Percentiles rank a stretch among this genome's conserved stretches.
phyloP scores from a whole-genome alignment of 2,113 vertebrate species.

The Pedetes capensis region DNA sequence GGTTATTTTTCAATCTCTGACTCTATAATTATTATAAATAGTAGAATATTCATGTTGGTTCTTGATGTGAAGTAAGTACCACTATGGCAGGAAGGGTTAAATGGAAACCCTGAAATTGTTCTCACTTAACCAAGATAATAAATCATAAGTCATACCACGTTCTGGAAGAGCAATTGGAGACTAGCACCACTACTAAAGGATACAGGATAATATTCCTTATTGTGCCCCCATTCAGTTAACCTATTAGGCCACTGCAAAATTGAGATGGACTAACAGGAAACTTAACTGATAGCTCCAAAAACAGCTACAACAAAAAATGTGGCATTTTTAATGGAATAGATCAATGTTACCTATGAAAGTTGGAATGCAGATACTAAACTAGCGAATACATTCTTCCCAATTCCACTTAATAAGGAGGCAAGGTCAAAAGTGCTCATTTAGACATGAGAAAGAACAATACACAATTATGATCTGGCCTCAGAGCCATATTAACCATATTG shows the following conservation, averaged over 20 bases:
- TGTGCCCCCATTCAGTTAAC: neutral
- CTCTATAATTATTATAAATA: too few species aligned
- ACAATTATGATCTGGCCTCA: neutral
- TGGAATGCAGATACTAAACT: neutral
- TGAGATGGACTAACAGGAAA: neutral
- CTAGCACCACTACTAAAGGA: neutral
- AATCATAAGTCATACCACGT: neutral
- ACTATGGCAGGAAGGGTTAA: neutral
- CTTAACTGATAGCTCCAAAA: neutral
- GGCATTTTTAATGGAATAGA: neutral
- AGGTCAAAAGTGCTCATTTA: neutral
- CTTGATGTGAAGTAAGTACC: neutral
- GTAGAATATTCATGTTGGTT: neutral
- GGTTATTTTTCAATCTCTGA: too few species aligned
- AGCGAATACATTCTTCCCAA: neutral
- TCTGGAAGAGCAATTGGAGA: neutral
- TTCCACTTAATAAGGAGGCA: neutral
- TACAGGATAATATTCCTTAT: neutral
- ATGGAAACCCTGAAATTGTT: neutral
- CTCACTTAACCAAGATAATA: neutral
- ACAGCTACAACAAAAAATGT: neutral
- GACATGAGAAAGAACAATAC: neutral
- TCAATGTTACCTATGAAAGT: neutral
- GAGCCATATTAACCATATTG: neutral
- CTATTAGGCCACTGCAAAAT: neutral